A percentile compares a stretch with the other conserved stretches of the same genome.
Evolutionary conservation across 1,140 invertebrate species (phyloP).

Genomic region (Penaeus vannamei): DNA sequence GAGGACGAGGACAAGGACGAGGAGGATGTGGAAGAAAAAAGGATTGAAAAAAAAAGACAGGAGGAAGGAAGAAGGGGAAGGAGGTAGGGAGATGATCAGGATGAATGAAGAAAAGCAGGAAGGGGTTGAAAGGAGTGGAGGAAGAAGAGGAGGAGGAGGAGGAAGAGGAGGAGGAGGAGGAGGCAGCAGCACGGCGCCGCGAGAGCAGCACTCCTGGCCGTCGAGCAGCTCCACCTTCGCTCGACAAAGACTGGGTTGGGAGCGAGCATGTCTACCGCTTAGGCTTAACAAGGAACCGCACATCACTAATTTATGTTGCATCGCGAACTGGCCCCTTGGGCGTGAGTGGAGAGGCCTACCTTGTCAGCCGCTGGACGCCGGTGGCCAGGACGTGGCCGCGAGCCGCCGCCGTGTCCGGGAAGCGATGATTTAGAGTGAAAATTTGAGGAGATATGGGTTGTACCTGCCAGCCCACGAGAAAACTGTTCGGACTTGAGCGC

Average conservation of each 20-base stretch:
- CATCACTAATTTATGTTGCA: slow-evolving; percentile 47
- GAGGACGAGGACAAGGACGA: neutral
- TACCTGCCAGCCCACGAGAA: slow-evolving; percentile 46
- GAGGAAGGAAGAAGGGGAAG: neutral
- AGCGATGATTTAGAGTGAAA: slow-evolving; percentile 40
- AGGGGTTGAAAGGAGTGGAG: neutral
- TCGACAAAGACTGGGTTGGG: slow-evolving; percentile 50
- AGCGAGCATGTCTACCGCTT: slow-evolving; percentile 50
- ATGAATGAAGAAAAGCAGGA: neutral
- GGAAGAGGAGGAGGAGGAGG: neutral
- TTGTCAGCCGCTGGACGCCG: neutral
- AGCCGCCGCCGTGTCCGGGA: neutral
- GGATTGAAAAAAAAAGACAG: neutral
- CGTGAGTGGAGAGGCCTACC: slow-evolving; percentile 20
- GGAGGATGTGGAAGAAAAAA: neutral
- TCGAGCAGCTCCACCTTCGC: slow-evolving; percentile 37
- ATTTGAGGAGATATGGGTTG: slow-evolving; percentile 46
- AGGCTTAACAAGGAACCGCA: slow-evolving; percentile 48
- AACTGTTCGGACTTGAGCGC: slow-evolving; percentile 52
- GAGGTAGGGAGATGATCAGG: neutral
- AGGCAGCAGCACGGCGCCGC: neutral
- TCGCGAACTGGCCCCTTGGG: neutral
- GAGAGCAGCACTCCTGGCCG: neutral
- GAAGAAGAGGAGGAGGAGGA: neutral
- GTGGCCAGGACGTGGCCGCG: neutral